Conservation (phyloP, 2,888 invertebrate species). For the Eurytoma californica region DNA sequence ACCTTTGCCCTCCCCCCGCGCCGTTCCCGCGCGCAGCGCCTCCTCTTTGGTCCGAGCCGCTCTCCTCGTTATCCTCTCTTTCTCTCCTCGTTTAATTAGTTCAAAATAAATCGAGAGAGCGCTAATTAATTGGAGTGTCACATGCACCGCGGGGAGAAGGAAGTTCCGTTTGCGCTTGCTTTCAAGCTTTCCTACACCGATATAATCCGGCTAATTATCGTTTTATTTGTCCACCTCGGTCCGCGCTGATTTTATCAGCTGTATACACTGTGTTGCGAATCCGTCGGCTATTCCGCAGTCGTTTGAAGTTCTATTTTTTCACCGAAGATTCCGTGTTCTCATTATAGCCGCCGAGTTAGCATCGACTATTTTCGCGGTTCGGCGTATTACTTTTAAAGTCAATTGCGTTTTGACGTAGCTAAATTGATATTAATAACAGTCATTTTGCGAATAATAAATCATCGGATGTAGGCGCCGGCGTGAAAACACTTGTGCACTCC, state of each 20-base stretch:
- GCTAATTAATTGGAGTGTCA: conserved; percentile 51
- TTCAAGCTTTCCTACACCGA: conserved; percentile 5
- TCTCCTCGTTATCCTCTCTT: conserved; percentile 29
- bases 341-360: not conserved
- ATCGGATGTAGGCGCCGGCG: too few species aligned
- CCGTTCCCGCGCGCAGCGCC: too few species aligned
- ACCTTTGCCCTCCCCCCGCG: too few species aligned
- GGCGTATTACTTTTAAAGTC: too few species aligned
- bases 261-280: conserved; percentile 14
- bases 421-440: too few species aligned
- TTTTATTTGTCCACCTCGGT: conserved; percentile 26
- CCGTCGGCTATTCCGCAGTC: conserved; percentile 4
- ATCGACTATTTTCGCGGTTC: too few species aligned
- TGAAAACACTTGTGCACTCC: not conserved
- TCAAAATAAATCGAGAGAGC: conserved; percentile 25
- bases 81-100: conserved; percentile 27
- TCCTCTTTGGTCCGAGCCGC: conserved; percentile 10
- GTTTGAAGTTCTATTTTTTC: not conserved
- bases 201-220: conserved; percentile 43
- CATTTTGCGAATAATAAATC: too few species aligned
- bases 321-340: not conserved
- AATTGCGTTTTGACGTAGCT: too few species aligned
- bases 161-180: conserved; percentile 21
- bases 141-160: conserved; percentile 24
- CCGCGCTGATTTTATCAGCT: conserved; percentile 17